A percentile compares a stretch with the other conserved stretches of the same genome.
Conservation (phyloP, 2,797 vertebrate species). For the Cossypha dichroa region DNA sequence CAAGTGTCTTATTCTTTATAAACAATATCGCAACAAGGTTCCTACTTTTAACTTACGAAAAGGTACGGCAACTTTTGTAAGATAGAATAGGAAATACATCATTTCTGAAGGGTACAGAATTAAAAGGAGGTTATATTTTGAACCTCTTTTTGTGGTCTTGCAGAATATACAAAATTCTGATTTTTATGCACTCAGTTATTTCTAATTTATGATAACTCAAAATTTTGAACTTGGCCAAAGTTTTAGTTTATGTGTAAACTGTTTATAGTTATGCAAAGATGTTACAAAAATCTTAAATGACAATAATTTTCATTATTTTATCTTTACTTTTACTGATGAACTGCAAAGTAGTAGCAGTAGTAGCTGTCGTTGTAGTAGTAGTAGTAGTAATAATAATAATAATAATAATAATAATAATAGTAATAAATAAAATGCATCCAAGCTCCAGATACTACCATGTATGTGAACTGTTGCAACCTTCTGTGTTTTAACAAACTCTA, state of each 20-base stretch:
- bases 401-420: too few species aligned
- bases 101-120: neutral
- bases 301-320: neutral
- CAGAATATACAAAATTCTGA: neutral
- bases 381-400: too few species aligned
- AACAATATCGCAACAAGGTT: neutral
- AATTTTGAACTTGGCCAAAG: neutral
- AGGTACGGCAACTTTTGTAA: neutral
- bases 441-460: neutral
- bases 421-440: neutral
- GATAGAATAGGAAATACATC: neutral
- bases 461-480: neutral
- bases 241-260: neutral
- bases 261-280: neutral
- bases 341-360: neutral
- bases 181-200: neutral
- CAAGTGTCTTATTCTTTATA: neutral
- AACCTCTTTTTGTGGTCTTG: neutral
- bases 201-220: neutral
- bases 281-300: neutral
- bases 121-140: neutral
- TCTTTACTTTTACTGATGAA: neutral
- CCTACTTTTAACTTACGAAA: neutral
- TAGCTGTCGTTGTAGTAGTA: too few species aligned
- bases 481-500: neutral